phyloP scores from a whole-genome alignment of 2,888 invertebrate species.

The Zygaena filipendulae region DNA sequence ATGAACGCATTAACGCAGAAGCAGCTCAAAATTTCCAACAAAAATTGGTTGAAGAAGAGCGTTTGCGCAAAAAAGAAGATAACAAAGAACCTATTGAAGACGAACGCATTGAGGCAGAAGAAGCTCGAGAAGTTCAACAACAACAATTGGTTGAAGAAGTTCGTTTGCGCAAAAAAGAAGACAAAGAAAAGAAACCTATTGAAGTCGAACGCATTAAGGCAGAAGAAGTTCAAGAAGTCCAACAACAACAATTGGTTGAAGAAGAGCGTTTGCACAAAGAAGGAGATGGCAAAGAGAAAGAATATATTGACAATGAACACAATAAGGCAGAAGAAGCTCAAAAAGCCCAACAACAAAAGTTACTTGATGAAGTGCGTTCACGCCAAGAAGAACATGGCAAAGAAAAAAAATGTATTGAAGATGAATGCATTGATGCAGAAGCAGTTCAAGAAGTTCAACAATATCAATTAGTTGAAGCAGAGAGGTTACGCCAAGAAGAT shows the following conservation, averaged over 20 bases:
- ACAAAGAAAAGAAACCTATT: conserved; percentile 12
- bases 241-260: no score
- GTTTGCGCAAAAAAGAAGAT: not conserved
- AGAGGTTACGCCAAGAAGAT: conserved; percentile 1
- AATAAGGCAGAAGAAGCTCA: conserved; percentile 8
- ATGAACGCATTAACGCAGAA: not conserved
- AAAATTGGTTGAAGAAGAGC: no score
- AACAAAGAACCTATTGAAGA: not conserved
- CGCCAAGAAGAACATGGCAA: no score
- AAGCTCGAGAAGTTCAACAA: no score
- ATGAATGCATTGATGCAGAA: no score
- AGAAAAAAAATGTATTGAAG: conserved; percentile 1
- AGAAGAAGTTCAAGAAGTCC: no score
- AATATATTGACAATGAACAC: conserved; percentile 10
- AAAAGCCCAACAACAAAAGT: conserved; percentile 12
- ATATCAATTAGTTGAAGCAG: conserved; percentile 5
- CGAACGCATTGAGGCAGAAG: not conserved
- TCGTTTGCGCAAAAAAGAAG: no score
- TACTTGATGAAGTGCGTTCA: no score
- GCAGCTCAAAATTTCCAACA: no score
- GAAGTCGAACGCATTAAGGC: no score
- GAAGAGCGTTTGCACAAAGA: conserved; percentile 6
- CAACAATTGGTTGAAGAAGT: no score
- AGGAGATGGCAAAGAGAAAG: conserved; percentile 12
- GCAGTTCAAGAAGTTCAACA: conserved; percentile 13